Evolutionary conservation across 2,113 vertebrate species (phyloP), one percentile per base, ranked within the genome.

Genomic region (Paraplagusia blochii): DNA sequence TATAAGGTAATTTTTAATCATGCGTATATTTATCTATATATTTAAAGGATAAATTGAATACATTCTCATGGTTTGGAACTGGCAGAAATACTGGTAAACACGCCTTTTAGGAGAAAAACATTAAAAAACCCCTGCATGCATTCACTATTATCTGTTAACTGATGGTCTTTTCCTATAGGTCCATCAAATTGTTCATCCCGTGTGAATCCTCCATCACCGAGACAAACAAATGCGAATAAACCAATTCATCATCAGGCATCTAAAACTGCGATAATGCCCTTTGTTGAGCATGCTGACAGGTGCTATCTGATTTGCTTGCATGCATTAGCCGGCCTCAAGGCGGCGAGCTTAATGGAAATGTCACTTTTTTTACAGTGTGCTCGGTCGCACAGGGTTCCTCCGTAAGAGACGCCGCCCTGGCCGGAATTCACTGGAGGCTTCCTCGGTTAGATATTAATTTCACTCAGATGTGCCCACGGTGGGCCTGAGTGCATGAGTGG

Each of bases 331-430:
- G 8, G 14, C 42, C n/a, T 17, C 68, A 35, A 5, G 8, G 49
- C 16, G 3, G 44, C 10, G 13, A 67, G 78, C 69, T 80, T 80
- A 80, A 82, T 70, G 72, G 77, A 84, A 83, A 82, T 84, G 79
- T 79, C 79, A 69, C 49, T 77, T 79, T 77, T 79, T 69, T 72
- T 75, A 76, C 75, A 77, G 48, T 46, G 66, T 42, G 45, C 43
- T 16, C 73, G 72, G 78, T 74, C 72, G 67, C 66, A 39, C 40
- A 53, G 60, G 60, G 50, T 33, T 50, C 62, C 58, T 52, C 56
- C 8, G 14, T 6, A 39, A 74, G 58, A 54, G 76, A 77, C 67
- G 66, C 44, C 12, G 33, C 58, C 59, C 57, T 1, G 36, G 63
- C 17, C 53, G 2, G 51, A 68, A 63, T 16, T 64, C 81, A 66